These are phyloP conservation scores for Drosophila acutilabella DNA, from an alignment of 2,888 invertebrate genomes.

Conservation along the genomic window DNA sequence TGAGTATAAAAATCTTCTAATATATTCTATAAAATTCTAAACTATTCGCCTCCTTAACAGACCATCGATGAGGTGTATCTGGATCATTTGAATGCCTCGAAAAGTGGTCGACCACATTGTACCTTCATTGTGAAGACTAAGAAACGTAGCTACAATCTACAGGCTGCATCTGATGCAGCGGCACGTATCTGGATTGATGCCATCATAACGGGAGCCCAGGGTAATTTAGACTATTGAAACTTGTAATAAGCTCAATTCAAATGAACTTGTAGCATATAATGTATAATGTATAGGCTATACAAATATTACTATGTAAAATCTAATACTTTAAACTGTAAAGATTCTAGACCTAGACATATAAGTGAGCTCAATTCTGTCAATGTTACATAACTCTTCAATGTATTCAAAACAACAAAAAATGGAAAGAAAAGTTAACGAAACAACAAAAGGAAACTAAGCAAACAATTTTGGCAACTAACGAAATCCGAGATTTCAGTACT, in stretches of 20 bases:
- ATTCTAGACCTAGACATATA: conserved; percentile 36
- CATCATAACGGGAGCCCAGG: conserved; percentile 85
- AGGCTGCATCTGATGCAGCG: conserved; percentile 97
- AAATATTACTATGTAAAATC: conserved; percentile 2
- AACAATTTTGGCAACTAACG: conserved; percentile 67
- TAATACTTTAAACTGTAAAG: conserved; percentile 39
- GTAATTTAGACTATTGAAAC: conserved; percentile 83
- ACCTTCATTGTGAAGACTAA: conserved; percentile 98
- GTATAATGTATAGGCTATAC: conserved; percentile 3
- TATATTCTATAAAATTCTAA: not conserved
- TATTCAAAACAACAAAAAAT: conserved; percentile 5
- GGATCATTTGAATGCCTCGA: conserved; percentile 96
- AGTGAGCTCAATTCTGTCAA: conserved; percentile 38
- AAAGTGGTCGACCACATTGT: conserved; percentile 95
- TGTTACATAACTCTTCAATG: conserved; percentile 27
- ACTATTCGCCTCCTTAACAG: conserved; percentile 71
- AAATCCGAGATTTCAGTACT: conserved; percentile 79
- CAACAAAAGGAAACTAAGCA: conserved; percentile 37
- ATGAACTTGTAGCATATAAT: not conserved
- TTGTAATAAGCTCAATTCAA: conserved; percentile 40
- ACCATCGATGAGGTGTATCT: conserved; percentile 98
- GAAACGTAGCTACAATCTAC: conserved; percentile 94
- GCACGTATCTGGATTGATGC: conserved; percentile 98
- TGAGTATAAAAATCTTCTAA: conserved; percentile 83
- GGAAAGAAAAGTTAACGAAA: not conserved